A percentile compares a stretch with the other conserved stretches of the same genome.
These are phyloP conservation scores for Neolamprologus longior DNA, from an alignment of 2,113 vertebrate genomes.

Conservation along the genomic window DNA sequence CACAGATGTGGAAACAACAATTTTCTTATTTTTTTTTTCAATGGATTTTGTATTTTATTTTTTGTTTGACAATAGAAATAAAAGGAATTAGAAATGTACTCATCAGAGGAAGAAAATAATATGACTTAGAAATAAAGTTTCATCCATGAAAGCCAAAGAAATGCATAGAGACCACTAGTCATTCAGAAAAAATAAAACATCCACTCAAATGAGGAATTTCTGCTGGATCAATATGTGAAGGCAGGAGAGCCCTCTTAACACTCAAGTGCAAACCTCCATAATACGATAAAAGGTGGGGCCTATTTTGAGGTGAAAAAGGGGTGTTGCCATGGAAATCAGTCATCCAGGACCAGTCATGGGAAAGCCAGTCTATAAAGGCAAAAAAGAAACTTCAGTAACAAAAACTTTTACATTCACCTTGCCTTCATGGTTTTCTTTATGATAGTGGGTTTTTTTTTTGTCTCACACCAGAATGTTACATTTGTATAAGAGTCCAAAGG, in stretches of 20 bases:
- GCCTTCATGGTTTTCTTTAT: background rate
- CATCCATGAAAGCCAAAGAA: background rate
- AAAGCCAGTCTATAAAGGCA: background rate
- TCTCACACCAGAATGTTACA: background rate
- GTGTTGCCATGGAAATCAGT: background rate
- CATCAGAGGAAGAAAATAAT: background rate
- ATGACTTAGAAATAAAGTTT: background rate
- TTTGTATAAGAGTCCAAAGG: background rate
- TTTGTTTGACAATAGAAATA: background rate
- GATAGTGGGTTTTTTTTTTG: rapidly evolving
- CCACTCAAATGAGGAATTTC: background rate
- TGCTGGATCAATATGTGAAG: background rate
- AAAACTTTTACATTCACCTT: background rate
- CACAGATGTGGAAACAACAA: background rate
- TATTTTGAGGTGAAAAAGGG: background rate
- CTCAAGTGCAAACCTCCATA: constrained; percentile 9
- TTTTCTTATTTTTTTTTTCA: background rate
- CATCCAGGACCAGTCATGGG: background rate
- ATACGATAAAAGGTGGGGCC: background rate
- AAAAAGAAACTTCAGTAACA: background rate
- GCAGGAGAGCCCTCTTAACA: background rate
- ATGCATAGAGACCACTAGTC: background rate
- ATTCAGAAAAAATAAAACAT: background rate
- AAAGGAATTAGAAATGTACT: background rate
- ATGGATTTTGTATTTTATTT: background rate